phyloP scores from a whole-genome alignment of 1,140 invertebrate genomes.

The Lucilia cuprina region DNA sequence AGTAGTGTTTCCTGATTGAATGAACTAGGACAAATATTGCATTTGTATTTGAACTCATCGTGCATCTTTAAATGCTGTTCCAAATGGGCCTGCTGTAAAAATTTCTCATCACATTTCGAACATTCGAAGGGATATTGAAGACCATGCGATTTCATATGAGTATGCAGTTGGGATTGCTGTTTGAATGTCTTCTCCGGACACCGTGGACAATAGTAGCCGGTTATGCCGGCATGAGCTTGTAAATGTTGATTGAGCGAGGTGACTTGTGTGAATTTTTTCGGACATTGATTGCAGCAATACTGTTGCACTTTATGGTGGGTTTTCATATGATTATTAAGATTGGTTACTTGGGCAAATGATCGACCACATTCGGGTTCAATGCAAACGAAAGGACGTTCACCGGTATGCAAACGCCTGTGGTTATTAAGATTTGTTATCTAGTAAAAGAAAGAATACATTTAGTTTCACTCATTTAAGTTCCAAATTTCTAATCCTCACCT shows the following conservation, averaged over 20 bases:
- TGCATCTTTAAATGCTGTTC: conserved; percentile 61
- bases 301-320: conserved; percentile 62
- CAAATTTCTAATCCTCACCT: conserved; percentile 49
- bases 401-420: conserved; percentile 68
- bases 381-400: conserved; percentile 68
- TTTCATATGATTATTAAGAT: conserved; percentile 63
- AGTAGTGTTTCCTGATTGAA: conserved; percentile 61
- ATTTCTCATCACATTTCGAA: conserved; percentile 60
- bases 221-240: conserved; percentile 60
- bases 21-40: conserved; percentile 60
- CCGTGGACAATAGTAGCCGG: conserved; percentile 58
- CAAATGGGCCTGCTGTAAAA: conserved; percentile 59
- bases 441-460: conserved; percentile 32
- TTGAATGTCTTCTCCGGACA: conserved; percentile 62
- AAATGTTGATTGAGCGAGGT: conserved; percentile 62
- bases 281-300: conserved; percentile 61
- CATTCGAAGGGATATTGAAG: conserved; percentile 60
- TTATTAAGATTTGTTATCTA: conserved; percentile 69
- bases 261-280: conserved; percentile 61
- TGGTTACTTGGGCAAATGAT: conserved; percentile 67
- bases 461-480: background rate
- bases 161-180: conserved; percentile 59
- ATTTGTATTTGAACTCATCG: conserved; percentile 61
- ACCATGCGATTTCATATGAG: conserved; percentile 61
- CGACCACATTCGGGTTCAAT: conserved; percentile 68